Percentiles rank a stretch among this genome's conserved stretches.
phyloP scores from a whole-genome alignment of 1,140 invertebrate species.

The Musca domestica region DNA sequence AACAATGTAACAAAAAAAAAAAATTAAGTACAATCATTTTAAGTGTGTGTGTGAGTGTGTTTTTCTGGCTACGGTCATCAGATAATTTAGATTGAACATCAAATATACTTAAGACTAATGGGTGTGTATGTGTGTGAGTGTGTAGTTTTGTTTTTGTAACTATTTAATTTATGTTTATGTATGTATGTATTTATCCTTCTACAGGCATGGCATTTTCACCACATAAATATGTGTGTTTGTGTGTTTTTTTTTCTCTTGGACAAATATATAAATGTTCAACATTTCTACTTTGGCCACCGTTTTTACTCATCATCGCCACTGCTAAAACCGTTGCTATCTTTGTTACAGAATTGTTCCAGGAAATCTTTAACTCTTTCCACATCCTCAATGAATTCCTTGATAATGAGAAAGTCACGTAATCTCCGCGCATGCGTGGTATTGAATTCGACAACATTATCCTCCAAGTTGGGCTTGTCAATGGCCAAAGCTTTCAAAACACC shows the following conservation, averaged over 20 bases:
- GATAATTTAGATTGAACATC: slow-evolving; percentile 8
- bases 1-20: too few relatives aligned
- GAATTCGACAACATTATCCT: not conserved
- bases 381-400: slow-evolving; percentile 1
- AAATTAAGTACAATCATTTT: not conserved
- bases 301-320: not conserved
- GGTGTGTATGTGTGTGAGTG: not conserved
- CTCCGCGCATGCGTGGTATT: not conserved
- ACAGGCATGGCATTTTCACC: not conserved
- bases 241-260: not conserved
- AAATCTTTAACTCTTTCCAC: not conserved
- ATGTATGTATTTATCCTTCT: not conserved
- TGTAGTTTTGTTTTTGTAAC: not conserved
- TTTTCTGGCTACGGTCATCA: not conserved
- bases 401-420: not conserved
- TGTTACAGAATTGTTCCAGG: not conserved
- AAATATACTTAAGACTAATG: slow-evolving; percentile 4
- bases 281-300: not conserved
- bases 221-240: too few relatives aligned
- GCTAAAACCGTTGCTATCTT: not conserved
- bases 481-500: not conserved
- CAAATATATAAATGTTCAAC: not conserved
- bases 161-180: slow-evolving; percentile 1
- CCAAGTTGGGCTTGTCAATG: not conserved
- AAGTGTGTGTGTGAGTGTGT: not conserved